Evolutionary conservation across 1,140 invertebrate genomes (phyloP), one percentile per base, ranked within the genome.

Genomic region (Hycleus cichorii): DNA sequence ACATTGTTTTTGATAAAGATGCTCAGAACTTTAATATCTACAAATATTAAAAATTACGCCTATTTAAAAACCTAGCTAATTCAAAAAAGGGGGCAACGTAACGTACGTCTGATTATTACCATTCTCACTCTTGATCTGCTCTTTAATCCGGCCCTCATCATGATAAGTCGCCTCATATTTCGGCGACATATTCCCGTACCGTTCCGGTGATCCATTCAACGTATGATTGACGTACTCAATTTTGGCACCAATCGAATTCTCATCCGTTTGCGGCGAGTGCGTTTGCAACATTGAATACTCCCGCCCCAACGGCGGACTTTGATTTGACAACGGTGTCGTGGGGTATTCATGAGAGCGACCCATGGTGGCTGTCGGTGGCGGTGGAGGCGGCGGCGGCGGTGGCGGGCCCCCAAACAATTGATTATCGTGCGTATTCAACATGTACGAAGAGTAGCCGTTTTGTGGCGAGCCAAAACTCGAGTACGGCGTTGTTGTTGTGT

Each of bases 11-110:
- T 32, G 32, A 32, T 32, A 32, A 32, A 32, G 7, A 32, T 7
- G 32, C 32, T 32, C 32, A 32, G 32, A 32, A 32, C 7, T 32
- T 7, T 32, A 32, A 32, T 32, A 32, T 7, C 32, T 32, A 32
- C 7, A 32, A 5, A 32, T 5, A 32, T 93, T 44, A 55, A 55
- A 55, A 55, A 51, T 51, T 10, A 7, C 38, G 32, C 39, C 45
- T 55, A n/a, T 55, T 47, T 39, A 38, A 32, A 55, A 55, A 40
- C 39, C 46, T 47, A 46, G 44, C 44, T 69, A 87, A 78, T 86
- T 86, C 80, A 85, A 80, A 85, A 87, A 86, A 82, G 84, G 83
- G 76, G 85, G 85, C 72, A 87, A 74, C 43, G 84, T 80, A 5
- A 85, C 84, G 64, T 85, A 86, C 47, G 76, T 81, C 68, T 82